phyloP scores from a whole-genome alignment of 2,888 invertebrate genomes.

The Acleris sparsana region DNA sequence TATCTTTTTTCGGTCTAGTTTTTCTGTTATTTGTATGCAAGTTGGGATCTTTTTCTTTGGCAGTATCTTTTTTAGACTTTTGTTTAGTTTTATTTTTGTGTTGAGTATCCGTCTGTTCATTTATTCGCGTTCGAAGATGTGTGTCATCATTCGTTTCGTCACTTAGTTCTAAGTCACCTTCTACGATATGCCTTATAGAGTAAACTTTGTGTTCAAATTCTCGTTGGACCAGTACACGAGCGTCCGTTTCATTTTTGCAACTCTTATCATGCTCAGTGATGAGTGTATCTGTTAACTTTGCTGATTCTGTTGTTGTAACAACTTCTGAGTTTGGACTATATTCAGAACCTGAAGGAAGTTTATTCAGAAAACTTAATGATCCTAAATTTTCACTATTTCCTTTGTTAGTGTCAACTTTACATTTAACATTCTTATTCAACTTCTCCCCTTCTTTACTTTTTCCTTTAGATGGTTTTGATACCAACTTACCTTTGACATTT shows the following conservation, averaged over 20 bases:
- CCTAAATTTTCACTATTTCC: background rate
- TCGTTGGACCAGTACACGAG: background rate
- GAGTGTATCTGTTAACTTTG: background rate
- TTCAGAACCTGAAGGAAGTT: background rate
- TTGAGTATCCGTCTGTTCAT: slow-evolving; percentile 41
- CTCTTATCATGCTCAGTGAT: background rate
- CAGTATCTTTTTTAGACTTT: slow-evolving; percentile 18
- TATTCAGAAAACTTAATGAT: background rate
- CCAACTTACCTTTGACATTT: slow-evolving; percentile 1
- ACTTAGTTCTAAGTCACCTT: slow-evolving; percentile 71
- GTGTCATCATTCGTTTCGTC: slow-evolving; percentile 65
- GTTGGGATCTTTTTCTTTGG: slow-evolving; percentile 36
- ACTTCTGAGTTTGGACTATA: background rate
- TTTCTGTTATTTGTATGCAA: slow-evolving; percentile 40
- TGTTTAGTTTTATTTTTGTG: slow-evolving; percentile 46
- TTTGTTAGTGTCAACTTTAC: slow-evolving; percentile 36
- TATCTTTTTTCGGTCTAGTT: slow-evolving; percentile 37
- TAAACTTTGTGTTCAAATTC: slow-evolving; percentile 18
- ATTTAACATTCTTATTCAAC: slow-evolving; percentile 35
- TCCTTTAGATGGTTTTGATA: slow-evolving; percentile 6
- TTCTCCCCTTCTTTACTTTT: background rate
- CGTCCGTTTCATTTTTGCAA: slow-evolving; percentile 5
- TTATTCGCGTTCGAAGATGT: slow-evolving; percentile 42
- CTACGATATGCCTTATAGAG: slow-evolving; percentile 53
- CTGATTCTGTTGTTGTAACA: background rate